Evolutionary conservation across 2,113 vertebrate genomes (phyloP).

Genomic region (Meles meles): DNA sequence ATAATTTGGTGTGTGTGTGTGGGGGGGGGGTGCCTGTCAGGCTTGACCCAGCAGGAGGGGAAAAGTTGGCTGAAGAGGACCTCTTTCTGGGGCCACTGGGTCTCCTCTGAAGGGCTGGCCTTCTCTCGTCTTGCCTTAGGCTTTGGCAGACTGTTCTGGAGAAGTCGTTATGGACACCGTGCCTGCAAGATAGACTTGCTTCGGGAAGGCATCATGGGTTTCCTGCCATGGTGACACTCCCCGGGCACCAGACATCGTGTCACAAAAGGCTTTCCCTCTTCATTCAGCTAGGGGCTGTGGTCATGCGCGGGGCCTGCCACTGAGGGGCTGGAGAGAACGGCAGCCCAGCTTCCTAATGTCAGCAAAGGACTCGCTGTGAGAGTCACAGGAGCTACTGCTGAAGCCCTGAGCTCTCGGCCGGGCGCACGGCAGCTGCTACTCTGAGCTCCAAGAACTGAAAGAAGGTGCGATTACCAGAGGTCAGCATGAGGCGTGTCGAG

Average conservation of each 20-base stretch:
- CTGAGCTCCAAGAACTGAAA: neutral
- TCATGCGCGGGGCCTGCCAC: neutral
- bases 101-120: neutral
- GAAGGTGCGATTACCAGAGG: neutral
- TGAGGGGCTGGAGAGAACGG: neutral
- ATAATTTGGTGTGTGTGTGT: too few species aligned
- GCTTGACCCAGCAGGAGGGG: neutral
- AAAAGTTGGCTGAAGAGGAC: neutral
- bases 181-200: neutral
- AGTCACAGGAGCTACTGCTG: rapidly evolving
- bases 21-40: neutral
- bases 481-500: rapidly evolving
- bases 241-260: rapidly evolving
- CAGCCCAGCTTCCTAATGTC: neutral
- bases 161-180: rapidly evolving
- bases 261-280: neutral
- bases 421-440: neutral
- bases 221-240: rapidly evolving
- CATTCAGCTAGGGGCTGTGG: rapidly evolving
- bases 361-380: neutral
- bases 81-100: neutral
- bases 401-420: neutral
- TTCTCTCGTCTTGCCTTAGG: neutral
- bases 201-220: rapidly evolving
- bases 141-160: neutral